A percentile compares a stretch with the other conserved stretches of the same genome.
These are phyloP conservation scores for Scaptomyza reducta DNA, from an alignment of 2,888 invertebrate genomes.

Conservation along the genomic window DNA sequence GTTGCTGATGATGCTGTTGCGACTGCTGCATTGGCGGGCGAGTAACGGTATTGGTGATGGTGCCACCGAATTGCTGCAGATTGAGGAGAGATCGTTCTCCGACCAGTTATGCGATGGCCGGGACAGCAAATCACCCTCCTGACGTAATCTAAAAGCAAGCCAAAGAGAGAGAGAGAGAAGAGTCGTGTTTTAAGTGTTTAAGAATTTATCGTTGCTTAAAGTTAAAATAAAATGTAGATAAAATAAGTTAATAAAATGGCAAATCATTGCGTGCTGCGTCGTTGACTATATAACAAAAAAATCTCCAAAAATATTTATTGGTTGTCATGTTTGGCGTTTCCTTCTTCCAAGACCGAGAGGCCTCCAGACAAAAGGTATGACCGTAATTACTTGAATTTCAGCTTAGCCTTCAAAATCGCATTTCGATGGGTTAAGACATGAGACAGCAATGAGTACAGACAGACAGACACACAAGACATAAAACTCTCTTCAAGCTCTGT, in stretches of 20 bases:
- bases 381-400: slow-evolving; percentile 74
- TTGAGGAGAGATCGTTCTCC: slow-evolving; percentile 84
- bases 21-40: slow-evolving; percentile 58
- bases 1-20: slow-evolving; percentile 39
- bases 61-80: slow-evolving; percentile 81
- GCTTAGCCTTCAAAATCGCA: slow-evolving; percentile 71
- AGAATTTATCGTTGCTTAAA: slow-evolving; percentile 7
- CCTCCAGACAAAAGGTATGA: slow-evolving; percentile 48
- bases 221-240: slow-evolving; percentile 6
- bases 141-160: slow-evolving; percentile 81
- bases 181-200: background rate
- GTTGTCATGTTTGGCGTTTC: slow-evolving; percentile 66
- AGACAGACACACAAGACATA: slow-evolving; percentile 11
- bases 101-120: slow-evolving; percentile 84
- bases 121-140: slow-evolving; percentile 84
- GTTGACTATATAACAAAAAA: slow-evolving; percentile 45
- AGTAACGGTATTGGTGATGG: slow-evolving; percentile 73
- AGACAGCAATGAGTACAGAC: slow-evolving; percentile 30
- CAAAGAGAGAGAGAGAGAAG: background rate
- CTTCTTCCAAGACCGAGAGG: slow-evolving; percentile 34
- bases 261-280: slow-evolving; percentile 70
- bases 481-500: slow-evolving; percentile 47
- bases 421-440: slow-evolving; percentile 62
- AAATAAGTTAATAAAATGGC: slow-evolving; percentile 36
- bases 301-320: slow-evolving; percentile 30